These are phyloP conservation scores for Chiloscyllium plagiosum DNA, from an alignment of 2,113 vertebrate genomes.

Conservation along the genomic window DNA sequence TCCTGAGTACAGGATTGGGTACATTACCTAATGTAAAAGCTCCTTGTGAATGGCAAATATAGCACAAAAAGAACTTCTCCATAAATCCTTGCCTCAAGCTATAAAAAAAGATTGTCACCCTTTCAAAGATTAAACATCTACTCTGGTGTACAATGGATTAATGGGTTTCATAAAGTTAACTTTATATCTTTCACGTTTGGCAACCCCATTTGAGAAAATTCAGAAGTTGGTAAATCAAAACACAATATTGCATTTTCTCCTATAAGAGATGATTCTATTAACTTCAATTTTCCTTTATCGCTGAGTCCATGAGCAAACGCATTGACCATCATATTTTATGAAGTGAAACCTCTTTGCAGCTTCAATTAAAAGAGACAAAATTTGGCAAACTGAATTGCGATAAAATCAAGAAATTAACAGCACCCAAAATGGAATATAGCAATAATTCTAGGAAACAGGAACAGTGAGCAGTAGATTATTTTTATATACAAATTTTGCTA, in stretches of 20 bases:
- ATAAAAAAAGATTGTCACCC: constrained; percentile 23
- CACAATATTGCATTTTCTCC: neutral
- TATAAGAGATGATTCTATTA: neutral
- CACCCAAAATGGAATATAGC: constrained; percentile 34
- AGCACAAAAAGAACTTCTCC: neutral
- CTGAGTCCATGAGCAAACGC: neutral
- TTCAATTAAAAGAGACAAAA: neutral
- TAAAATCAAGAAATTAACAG: constrained; percentile 2
- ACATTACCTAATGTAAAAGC: constrained; percentile 1
- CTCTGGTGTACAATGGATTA: neutral
- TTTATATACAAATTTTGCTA: constrained; percentile 40
- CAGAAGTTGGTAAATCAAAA: neutral
- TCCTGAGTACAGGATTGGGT: constrained; percentile 6
- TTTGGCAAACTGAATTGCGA: constrained; percentile 32
- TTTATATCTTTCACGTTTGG: neutral
- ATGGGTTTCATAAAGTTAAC: neutral
- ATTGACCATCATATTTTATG: neutral
- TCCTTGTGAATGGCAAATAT: neutral
- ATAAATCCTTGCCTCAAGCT: neutral
- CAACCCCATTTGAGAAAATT: neutral
- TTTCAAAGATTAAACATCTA: constrained; percentile 2
- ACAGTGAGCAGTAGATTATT: constrained; percentile 8
- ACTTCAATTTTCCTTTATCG: neutral
- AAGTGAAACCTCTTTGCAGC: neutral
- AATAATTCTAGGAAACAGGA: constrained; percentile 36